Evolutionary conservation across 2,888 invertebrate genomes (phyloP), one percentile per base, ranked within the genome.

Genomic region (Mesodorylaimus sp.): DNA sequence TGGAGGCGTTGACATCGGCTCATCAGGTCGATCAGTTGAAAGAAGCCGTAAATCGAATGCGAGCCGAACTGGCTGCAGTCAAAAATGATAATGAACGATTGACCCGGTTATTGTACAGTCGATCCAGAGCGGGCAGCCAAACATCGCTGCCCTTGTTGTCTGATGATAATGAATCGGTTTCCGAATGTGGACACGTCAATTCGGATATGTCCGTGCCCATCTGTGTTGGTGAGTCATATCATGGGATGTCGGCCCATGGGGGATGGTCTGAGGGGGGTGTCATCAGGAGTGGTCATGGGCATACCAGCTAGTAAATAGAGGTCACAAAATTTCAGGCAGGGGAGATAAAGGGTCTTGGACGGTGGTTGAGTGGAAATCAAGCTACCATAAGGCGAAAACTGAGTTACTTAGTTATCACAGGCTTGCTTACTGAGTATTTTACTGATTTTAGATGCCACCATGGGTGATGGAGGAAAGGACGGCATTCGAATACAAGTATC

Each of bases 11-110:
- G 29, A 88, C 88, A 59, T 89, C 91, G 0, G 93, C 93, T 2
- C 91, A 93, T 69, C 93, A 97, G 68, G 74, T 97, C 50, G 93
- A 95, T 68, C 88, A 85, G 59, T 75, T 95, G 23, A 83, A 88
- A 67, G 95, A 97, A 65, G 87, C 89, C 47, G 87, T 97, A 64
- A 86, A 83, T 69, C 87, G 87, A 71, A 88, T 95, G 86, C 81
- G 88, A 74, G 85, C 80, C 68, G 93, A 97, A 72, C 93, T 95
- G 88, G 75, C 87, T 64, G 86, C 83, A 63, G 73, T 97, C 60
- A 91, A 91, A 67, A 87, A 91, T 62, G 93, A 95, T 70, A 93
- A 95, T 68, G 88, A 91, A 66, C 76, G 91, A 26, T 75, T 93
- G 1, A 89, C 89, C 65, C 77, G 85, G 61, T 72, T 91, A 66